Conservation (phyloP, 2,797 vertebrate species). For the Botia almorhae region DNA sequence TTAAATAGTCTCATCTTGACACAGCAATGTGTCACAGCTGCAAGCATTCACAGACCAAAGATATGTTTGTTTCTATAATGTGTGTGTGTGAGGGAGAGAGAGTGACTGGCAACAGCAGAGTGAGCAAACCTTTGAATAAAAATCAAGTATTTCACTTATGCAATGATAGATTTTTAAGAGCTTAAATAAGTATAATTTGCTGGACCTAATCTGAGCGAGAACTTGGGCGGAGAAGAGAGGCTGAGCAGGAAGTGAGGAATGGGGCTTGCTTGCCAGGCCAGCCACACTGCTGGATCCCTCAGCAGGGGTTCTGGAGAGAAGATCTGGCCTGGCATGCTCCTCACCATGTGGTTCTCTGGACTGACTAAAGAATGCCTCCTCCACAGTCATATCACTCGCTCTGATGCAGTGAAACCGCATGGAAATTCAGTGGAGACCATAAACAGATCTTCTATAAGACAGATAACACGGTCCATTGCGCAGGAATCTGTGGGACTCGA, state of each 20-base stretch:
- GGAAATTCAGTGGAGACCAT: constrained; percentile 14
- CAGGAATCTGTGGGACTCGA: constrained; percentile 1
- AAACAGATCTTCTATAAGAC: constrained; percentile 22
- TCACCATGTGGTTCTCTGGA: constrained; percentile 64
- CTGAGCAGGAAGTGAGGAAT: constrained; percentile 53
- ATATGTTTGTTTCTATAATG: constrained; percentile 20
- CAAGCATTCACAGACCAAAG: constrained; percentile 38
- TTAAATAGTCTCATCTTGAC: constrained; percentile 25
- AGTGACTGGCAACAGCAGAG: neutral
- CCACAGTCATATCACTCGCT: constrained; percentile 61
- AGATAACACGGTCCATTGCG: constrained; percentile 26
- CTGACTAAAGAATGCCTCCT: constrained; percentile 63
- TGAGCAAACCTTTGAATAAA: constrained; percentile 21
- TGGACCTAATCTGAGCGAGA: constrained; percentile 65
- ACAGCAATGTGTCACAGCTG: constrained; percentile 32
- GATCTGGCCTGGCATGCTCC: constrained; percentile 60
- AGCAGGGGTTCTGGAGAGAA: constrained; percentile 27
- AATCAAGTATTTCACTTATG: constrained; percentile 51
- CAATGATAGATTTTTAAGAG: constrained; percentile 63
- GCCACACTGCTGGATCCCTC: constrained; percentile 52
- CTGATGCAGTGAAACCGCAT: constrained; percentile 10
- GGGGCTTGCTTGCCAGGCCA: constrained; percentile 61
- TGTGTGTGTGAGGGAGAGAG: neutral
- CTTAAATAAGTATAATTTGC: constrained; percentile 70
- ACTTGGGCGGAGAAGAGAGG: constrained; percentile 64